These are phyloP conservation scores for Onychostoma macrolepis DNA, from an alignment of 2,113 vertebrate species.

Conservation along the genomic window DNA sequence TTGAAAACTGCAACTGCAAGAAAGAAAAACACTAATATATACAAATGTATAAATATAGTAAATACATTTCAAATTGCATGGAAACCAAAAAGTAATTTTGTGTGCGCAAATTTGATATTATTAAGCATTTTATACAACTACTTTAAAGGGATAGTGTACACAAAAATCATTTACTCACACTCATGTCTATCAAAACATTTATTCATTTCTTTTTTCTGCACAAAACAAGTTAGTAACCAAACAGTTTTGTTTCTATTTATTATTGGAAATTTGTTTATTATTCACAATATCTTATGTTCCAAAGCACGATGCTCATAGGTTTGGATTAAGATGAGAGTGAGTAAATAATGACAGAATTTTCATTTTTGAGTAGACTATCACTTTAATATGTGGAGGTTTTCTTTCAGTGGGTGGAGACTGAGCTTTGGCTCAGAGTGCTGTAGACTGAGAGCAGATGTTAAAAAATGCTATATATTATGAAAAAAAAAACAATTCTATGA, in stretches of 20 bases:
- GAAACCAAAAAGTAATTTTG: not conserved
- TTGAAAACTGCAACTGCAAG: not conserved
- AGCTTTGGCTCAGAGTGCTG: conserved; percentile 5
- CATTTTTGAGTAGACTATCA: not conserved
- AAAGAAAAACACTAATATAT: not conserved
- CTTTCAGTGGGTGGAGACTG: not conserved
- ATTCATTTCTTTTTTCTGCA: no score
- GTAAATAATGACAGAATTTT: not conserved
- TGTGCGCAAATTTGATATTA: not conserved
- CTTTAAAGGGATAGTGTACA: not conserved
- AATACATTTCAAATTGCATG: not conserved
- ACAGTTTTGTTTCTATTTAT: no score
- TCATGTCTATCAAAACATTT: no score
- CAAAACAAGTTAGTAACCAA: no score
- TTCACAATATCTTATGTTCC: no score
- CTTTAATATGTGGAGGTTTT: not conserved
- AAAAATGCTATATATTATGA: not conserved
- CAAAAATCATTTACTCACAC: not conserved
- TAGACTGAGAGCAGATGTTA: not conserved
- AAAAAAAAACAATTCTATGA: not conserved
- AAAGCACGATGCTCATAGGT: no score
- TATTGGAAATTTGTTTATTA: no score
- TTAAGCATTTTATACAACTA: not conserved
- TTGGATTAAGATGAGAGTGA: not conserved
- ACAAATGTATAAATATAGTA: not conserved